phyloP scores from a whole-genome alignment of 1,140 invertebrate species.

The Atta texana region DNA sequence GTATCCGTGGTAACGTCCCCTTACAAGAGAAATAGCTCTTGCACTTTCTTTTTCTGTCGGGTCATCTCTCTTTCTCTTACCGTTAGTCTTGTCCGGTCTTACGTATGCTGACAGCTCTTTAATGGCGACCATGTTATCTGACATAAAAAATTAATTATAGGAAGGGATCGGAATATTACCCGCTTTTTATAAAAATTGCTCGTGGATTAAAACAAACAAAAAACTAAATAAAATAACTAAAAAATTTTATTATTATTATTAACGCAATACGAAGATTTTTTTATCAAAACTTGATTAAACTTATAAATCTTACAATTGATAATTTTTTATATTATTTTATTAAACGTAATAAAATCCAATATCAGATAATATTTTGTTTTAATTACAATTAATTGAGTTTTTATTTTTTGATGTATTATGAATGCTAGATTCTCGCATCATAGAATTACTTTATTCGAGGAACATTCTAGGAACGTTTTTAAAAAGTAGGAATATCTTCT shows the following conservation, averaged over 20 bases:
- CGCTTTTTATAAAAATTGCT: conserved; percentile 14
- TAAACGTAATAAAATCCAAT: background rate
- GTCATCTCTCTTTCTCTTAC: conserved; percentile 47
- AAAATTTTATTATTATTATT: background rate
- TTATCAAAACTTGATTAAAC: background rate
- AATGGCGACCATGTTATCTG: conserved; percentile 31
- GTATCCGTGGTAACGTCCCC: background rate
- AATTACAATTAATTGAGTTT: background rate
- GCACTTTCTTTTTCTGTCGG: conserved; percentile 60
- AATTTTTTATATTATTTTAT: too few relatives aligned
- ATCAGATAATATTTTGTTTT: background rate
- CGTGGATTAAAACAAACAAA: background rate
- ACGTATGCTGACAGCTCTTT: conserved; percentile 46
- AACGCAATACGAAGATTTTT: background rate
- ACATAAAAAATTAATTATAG: conserved; percentile 46
- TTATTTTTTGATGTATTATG: too few relatives aligned
- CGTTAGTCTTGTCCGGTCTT: conserved; percentile 32
- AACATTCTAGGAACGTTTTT: too few relatives aligned
- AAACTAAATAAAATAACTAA: background rate
- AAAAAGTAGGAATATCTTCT: too few relatives aligned
- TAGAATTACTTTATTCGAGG: too few relatives aligned
- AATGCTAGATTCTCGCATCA: too few relatives aligned
- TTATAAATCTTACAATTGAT: background rate
- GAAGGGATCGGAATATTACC: conserved; percentile 20
- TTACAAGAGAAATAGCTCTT: conserved; percentile 50